These are phyloP conservation scores for Mallateleia sp. DNA, from an alignment of 2,888 invertebrate species.

Conservation along the genomic window DNA sequence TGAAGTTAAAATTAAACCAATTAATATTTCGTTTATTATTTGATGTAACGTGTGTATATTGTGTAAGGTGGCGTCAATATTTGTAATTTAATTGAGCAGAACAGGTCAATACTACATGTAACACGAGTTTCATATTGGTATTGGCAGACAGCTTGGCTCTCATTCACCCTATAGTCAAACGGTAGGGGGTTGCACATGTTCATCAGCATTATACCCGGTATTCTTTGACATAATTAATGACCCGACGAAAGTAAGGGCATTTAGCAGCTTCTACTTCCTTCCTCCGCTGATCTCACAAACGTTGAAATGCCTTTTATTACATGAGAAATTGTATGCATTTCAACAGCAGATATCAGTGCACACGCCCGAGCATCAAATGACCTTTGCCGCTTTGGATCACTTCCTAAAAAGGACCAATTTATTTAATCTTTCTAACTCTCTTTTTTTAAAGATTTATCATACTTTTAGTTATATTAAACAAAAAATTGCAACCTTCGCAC, in stretches of 20 bases:
- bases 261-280: conserved; percentile 85
- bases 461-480: not conserved
- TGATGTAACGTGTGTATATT: conserved; percentile 1
- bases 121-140: conserved; percentile 59
- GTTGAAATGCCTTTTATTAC: conserved; percentile 74
- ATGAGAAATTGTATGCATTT: conserved; percentile 73
- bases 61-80: conserved; percentile 51
- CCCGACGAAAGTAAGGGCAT: conserved; percentile 86
- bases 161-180: conserved; percentile 5
- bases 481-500: not conserved
- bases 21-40: conserved; percentile 24
- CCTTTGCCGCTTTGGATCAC: not conserved
- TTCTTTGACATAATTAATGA: conserved; percentile 86
- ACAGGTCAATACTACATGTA: conserved; percentile 36
- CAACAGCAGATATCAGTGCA: conserved; percentile 54
- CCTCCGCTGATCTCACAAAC: conserved; percentile 47
- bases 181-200: conserved; percentile 50
- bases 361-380: conserved; percentile 46
- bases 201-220: conserved; percentile 81
- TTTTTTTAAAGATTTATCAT: not conserved
- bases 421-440: conserved; percentile 12
- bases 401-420: conserved; percentile 27
- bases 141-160: conserved; percentile 85
- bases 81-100: conserved; percentile 51
- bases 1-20: conserved; percentile 11